Evolutionary conservation across 2,888 invertebrate species (phyloP).

Genomic region (Yponomeuta malinellus): DNA sequence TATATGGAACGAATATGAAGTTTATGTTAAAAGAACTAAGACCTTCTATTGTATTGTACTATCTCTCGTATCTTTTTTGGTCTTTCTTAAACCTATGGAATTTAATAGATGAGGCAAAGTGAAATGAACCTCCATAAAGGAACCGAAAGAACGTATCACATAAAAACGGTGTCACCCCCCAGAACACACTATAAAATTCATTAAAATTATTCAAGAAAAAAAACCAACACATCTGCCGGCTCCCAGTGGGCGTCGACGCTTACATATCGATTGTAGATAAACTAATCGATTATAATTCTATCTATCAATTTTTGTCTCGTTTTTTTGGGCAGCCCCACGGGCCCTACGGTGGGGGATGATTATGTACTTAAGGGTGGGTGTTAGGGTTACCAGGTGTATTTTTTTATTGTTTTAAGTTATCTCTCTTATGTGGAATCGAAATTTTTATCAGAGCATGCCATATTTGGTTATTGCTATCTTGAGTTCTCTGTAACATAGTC

Average conservation of each 20-base stretch:
- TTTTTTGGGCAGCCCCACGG: not conserved
- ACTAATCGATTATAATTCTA: slow-evolving; percentile 16
- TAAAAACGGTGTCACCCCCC: not conserved
- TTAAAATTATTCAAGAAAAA: not conserved
- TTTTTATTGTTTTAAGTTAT: not conserved
- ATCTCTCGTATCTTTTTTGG: too few species aligned
- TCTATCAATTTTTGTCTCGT: slow-evolving; percentile 5
- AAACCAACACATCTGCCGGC: slow-evolving; percentile 9
- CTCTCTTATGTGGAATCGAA: not conserved
- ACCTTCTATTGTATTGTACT: too few species aligned
- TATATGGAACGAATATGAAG: too few species aligned
- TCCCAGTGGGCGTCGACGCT: slow-evolving; percentile 4
- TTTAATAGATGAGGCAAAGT: not conserved
- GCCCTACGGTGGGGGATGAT: slow-evolving; percentile 3
- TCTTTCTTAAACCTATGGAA: too few species aligned
- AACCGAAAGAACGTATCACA: not conserved
- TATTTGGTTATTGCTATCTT: too few species aligned
- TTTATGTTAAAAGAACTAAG: too few species aligned
- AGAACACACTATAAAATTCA: not conserved
- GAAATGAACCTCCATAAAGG: not conserved
- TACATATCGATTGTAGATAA: slow-evolving; percentile 16
- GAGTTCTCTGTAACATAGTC: too few species aligned
- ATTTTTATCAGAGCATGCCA: not conserved
- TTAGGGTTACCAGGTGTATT: not conserved
- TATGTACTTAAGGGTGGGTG: slow-evolving; percentile 11